Evolutionary conservation across 2,797 vertebrate genomes (phyloP).

Genomic region (Pogoniulus pusillus): DNA sequence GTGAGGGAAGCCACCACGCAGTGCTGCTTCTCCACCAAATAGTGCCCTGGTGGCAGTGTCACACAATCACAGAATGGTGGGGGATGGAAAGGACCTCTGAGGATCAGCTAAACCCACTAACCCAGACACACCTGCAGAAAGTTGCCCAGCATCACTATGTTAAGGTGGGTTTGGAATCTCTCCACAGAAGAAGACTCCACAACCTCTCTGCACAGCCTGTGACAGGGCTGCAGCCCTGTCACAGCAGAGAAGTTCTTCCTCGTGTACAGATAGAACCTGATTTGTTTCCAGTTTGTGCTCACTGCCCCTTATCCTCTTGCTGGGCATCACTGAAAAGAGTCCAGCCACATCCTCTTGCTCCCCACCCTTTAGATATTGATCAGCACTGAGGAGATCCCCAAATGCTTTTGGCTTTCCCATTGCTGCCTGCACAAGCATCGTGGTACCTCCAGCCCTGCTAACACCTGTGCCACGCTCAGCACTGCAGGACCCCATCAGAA

Average conservation of each 20-base stretch:
- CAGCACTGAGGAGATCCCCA: neutral
- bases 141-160: too few species aligned
- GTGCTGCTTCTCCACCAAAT: neutral
- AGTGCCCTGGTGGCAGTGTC: too few species aligned
- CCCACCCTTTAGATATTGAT: neutral
- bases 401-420: neutral
- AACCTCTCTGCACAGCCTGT: too few species aligned
- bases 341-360: neutral
- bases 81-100: neutral
- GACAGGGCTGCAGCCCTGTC: too few species aligned
- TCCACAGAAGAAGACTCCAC: too few species aligned
- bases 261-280: too few species aligned
- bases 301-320: too few species aligned
- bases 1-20: fast-evolving
- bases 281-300: too few species aligned
- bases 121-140: neutral
- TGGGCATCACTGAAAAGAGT: too few species aligned
- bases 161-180: too few species aligned
- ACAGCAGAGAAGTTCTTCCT: too few species aligned
- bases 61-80: neutral
- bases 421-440: neutral
- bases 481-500: neutral
- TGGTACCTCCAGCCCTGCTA: neutral
- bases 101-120: neutral
- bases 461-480: fast-evolving